Percentiles rank a stretch among this genome's conserved stretches.
These are phyloP conservation scores for Poeciliopsis turrubarensis DNA, from an alignment of 2,113 vertebrate genomes.

Conservation along the genomic window DNA sequence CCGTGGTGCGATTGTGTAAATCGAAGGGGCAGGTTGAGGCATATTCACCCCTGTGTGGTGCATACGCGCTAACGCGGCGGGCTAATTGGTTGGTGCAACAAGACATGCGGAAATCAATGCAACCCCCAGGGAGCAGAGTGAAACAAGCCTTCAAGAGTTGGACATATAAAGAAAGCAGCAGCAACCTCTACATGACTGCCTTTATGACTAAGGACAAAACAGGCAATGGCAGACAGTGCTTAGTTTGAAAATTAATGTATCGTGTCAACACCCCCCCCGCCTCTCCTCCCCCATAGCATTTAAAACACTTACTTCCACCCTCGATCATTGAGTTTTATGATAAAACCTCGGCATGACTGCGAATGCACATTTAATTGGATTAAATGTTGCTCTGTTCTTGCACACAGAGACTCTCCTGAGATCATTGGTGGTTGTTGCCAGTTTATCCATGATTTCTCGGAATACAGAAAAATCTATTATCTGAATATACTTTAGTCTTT, in stretches of 20 bases:
- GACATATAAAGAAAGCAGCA: slow-evolving; percentile 42
- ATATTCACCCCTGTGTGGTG: slow-evolving; percentile 56
- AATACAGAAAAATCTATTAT: background rate
- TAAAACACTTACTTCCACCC: slow-evolving; percentile 51
- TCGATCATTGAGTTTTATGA: slow-evolving; percentile 36
- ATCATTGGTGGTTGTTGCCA: background rate
- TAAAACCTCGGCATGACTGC: slow-evolving; percentile 47
- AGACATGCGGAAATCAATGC: slow-evolving; percentile 40
- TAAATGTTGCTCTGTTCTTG: background rate
- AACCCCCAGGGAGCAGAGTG: slow-evolving; percentile 43
- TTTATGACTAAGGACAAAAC: slow-evolving; percentile 80
- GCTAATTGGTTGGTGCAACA: slow-evolving; percentile 70
- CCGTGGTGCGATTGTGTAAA: slow-evolving; percentile 60
- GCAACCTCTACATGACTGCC: slow-evolving; percentile 65
- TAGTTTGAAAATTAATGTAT: slow-evolving; percentile 78
- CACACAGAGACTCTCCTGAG: background rate
- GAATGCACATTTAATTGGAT: slow-evolving; percentile 29
- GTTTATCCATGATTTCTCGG: background rate
- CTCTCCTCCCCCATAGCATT: background rate
- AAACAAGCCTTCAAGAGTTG: slow-evolving; percentile 30
- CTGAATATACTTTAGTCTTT: too few species aligned
- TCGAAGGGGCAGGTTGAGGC: slow-evolving; percentile 74
- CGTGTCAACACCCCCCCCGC: slow-evolving; percentile 33
- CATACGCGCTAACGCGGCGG: slow-evolving; percentile 42
- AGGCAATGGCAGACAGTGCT: slow-evolving; percentile 59